Conservation (phyloP, 2,888 invertebrate genomes). For the Trichogramma evanescens region DNA sequence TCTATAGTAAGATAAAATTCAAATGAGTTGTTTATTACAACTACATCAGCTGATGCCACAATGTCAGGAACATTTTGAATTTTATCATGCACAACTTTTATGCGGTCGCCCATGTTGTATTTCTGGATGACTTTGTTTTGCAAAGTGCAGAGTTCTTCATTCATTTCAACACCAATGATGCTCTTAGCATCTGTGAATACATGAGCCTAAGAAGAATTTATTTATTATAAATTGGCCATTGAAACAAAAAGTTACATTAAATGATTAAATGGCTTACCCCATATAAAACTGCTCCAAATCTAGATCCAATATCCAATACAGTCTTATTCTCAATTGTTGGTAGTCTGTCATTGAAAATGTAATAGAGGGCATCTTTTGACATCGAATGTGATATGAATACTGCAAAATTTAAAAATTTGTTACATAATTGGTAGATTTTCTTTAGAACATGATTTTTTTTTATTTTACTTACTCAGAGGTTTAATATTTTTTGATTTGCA, state of each 20-base stretch:
- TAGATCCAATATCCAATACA: constrained; percentile 63
- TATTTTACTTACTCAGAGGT: constrained; percentile 46
- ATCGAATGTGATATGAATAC: constrained; percentile 63
- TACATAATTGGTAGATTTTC: background rate
- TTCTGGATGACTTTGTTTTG: constrained; percentile 55
- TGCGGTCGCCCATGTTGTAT: constrained; percentile 51
- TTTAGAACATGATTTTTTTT: background rate
- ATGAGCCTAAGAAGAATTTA: constrained; percentile 52
- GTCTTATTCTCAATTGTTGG: constrained; percentile 56
- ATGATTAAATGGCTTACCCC: constrained; percentile 50
- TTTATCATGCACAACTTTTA: constrained; percentile 55
- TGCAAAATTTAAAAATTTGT: constrained; percentile 29
- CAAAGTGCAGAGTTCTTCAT: constrained; percentile 57
- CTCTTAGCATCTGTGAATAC: constrained; percentile 53
- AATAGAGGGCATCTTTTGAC: constrained; percentile 54
- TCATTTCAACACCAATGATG: constrained; percentile 66
- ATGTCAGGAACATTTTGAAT: constrained; percentile 53
- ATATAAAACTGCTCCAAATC: constrained; percentile 63
- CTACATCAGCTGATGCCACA: constrained; percentile 53
- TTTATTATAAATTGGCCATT: background rate
- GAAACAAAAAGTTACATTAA: background rate
- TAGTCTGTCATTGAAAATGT: constrained; percentile 58
- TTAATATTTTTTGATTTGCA: constrained; percentile 52
- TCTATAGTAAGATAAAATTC: constrained; percentile 60
- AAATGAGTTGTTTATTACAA: constrained; percentile 63